Evolutionary conservation across 2,113 vertebrate genomes (phyloP).

Genomic region (Maccullochella peelii): DNA sequence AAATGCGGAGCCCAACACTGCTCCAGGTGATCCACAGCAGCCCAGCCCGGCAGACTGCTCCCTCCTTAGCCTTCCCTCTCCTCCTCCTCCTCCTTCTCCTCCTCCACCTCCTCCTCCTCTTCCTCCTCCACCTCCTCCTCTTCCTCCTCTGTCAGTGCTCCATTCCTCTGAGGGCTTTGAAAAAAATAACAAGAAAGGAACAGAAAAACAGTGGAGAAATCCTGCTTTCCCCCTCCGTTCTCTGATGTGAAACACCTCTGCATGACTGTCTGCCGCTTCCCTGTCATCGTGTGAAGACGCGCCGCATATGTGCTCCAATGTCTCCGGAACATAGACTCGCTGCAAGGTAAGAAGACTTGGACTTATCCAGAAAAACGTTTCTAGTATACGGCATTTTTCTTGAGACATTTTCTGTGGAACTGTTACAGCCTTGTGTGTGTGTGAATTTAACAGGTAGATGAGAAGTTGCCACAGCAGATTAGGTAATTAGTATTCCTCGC

Average conservation of each 20-base stretch:
- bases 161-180: conserved; percentile 77
- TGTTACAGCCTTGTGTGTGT: conserved; percentile 29
- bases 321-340: conserved; percentile 80
- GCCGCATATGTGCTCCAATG: conserved; percentile 82
- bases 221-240: conserved; percentile 55
- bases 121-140: conserved; percentile 46
- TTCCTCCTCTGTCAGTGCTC: conserved; percentile 64
- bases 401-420: conserved; percentile 25
- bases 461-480: conserved; percentile 73
- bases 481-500: conserved; percentile 46
- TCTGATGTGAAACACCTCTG: conserved; percentile 77
- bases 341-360: conserved; percentile 81
- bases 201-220: conserved; percentile 66
- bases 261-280: conserved; percentile 71
- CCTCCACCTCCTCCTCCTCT: conserved; percentile 39
- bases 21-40: conserved; percentile 83
- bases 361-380: conserved; percentile 17
- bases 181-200: conserved; percentile 69
- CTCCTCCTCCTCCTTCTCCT: conserved; percentile 69
- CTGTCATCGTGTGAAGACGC: conserved; percentile 81
- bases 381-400: background rate
- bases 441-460: conserved; percentile 76
- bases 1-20: conserved; percentile 82
- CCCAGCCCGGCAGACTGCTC: conserved; percentile 80
- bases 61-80: conserved; percentile 80